Evolutionary conservation across 2,113 vertebrate species (phyloP), one percentile per base, ranked within the genome.

Genomic region (Centrocercus urophasianus): DNA sequence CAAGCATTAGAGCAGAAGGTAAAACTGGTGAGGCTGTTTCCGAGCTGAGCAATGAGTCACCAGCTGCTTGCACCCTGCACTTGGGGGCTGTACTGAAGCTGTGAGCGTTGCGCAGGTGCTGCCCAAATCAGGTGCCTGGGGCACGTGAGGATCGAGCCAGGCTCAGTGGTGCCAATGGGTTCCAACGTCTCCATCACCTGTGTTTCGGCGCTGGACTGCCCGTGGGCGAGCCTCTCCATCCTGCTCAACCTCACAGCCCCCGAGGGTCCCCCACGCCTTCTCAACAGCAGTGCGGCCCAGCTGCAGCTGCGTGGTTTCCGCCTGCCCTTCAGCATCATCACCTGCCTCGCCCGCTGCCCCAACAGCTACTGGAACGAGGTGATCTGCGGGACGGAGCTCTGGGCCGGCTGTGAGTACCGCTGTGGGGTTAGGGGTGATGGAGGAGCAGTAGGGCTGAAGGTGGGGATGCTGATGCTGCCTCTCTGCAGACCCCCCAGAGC

Each of bases 321-420:
- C 8, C 28, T 52, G 40, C 88, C 97, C 3, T 85, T 73, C 0
- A 66, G 47, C 11, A 16, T 28, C 7, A 1, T 97, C 4, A 0
- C 28, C 60, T 98, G 98, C 72, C 83, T 94, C 2, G 87, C 89
- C 1, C 50, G 13, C 5, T 98, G 98, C 6, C 34, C 80, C 4
- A 1, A 27, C 42, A 25, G 11, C 11, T 0, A 1, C 1, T 2
- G 1, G 5, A 5, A 20, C 18, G 34, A 8, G 6, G 9, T 97
- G 38, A 93, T 98, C 73, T 97, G 98, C 2, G 97, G 97, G 60
- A 38, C 95, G 17, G 42, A 96, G 13, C 5, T 98, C 48, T 78
- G 32, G n/a, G 96, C 98, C 1, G 98, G 98, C 86, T 96, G 98
- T 98, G 97, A 98, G 98, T 94, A 14, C 6, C 21, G 10, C 48